Conservation (phyloP, 2,797 vertebrate genomes). For the Gymnodraco acuticeps region DNA sequence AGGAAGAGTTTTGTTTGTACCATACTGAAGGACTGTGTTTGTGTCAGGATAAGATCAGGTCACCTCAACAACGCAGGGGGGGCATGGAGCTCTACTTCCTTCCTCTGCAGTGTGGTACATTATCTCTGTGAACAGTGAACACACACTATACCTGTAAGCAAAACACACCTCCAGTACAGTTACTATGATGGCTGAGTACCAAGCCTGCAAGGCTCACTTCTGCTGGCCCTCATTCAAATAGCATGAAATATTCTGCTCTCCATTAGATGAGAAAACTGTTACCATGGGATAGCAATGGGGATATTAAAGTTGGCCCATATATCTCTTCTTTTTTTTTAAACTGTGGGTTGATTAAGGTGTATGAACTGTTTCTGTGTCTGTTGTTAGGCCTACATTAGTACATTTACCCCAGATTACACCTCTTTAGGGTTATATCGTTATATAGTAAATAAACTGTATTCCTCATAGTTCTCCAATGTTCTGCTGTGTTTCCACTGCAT, state of each 20-base stretch:
- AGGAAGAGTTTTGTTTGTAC: constrained; percentile 18
- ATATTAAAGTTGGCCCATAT: background rate
- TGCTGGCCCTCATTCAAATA: constrained; percentile 53
- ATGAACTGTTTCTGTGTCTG: background rate
- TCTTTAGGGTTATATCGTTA: background rate
- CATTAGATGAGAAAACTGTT: constrained; percentile 17
- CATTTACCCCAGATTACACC: background rate
- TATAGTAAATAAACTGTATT: background rate
- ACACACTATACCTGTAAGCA: constrained; percentile 54
- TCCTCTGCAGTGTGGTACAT: constrained; percentile 42
- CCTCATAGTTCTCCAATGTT: background rate
- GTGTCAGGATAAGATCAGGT: constrained; percentile 31
- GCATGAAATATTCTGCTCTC: constrained; percentile 35
- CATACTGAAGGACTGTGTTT: constrained; percentile 19
- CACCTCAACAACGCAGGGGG: constrained; percentile 28
- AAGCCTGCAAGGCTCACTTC: constrained; percentile 49
- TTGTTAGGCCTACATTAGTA: background rate
- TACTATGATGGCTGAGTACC: constrained; percentile 52
- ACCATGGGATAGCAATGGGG: constrained; percentile 3
- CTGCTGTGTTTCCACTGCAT: no score
- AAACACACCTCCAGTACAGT: constrained; percentile 57
- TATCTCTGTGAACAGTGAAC: constrained; percentile 59
- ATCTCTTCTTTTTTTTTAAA: constrained; percentile 12
- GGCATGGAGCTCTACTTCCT: constrained; percentile 32
- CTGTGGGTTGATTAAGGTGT: background rate